Evolutionary conservation across 2,797 vertebrate species (phyloP).

Genomic region (Antrozous pallidus): DNA sequence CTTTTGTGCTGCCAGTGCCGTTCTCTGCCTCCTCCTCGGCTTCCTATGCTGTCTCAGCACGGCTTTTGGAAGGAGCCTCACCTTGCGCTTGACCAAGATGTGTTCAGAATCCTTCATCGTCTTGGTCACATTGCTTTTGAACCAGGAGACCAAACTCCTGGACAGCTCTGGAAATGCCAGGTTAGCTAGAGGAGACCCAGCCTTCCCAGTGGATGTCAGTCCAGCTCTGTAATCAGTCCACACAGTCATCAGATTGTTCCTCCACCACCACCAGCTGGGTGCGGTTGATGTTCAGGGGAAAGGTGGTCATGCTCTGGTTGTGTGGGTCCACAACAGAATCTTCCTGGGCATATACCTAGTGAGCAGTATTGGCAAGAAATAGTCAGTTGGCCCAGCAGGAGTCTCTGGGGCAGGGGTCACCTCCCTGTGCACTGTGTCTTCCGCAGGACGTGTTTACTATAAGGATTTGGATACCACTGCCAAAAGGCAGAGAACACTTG

Average conservation of each 20-base stretch:
- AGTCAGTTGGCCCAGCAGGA: slow-evolving; percentile 84
- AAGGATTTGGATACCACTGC: slow-evolving; percentile 95
- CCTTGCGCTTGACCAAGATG: slow-evolving; percentile 93
- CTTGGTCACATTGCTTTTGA: slow-evolving; percentile 95
- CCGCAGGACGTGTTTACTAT: slow-evolving; percentile 96
- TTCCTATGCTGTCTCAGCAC: slow-evolving; percentile 90
- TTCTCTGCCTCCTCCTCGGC: slow-evolving; percentile 92
- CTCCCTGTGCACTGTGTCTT: slow-evolving; percentile 95
- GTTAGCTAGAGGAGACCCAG: slow-evolving; percentile 94
- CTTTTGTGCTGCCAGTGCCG: slow-evolving; percentile 93
- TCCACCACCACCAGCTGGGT: slow-evolving; percentile 93
- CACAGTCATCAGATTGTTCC: slow-evolving; percentile 91
- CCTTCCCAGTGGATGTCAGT: slow-evolving; percentile 94
- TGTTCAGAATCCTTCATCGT: slow-evolving; percentile 96
- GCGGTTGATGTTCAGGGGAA: slow-evolving; percentile 97
- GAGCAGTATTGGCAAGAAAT: slow-evolving; percentile 91
- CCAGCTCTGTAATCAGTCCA: slow-evolving; percentile 92
- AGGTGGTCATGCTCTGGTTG: slow-evolving; percentile 93
- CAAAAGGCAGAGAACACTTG: slow-evolving; percentile 95
- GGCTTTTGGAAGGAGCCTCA: slow-evolving; percentile 92
- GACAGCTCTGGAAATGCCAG: slow-evolving; percentile 91
- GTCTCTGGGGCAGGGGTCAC: slow-evolving; percentile 94
- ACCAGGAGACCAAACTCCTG: slow-evolving; percentile 97
- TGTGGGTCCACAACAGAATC: slow-evolving; percentile 95
- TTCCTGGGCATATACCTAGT: slow-evolving; percentile 94